phyloP scores from a whole-genome alignment of 2,797 vertebrate species.

The Coregonus ussuriensis region DNA sequence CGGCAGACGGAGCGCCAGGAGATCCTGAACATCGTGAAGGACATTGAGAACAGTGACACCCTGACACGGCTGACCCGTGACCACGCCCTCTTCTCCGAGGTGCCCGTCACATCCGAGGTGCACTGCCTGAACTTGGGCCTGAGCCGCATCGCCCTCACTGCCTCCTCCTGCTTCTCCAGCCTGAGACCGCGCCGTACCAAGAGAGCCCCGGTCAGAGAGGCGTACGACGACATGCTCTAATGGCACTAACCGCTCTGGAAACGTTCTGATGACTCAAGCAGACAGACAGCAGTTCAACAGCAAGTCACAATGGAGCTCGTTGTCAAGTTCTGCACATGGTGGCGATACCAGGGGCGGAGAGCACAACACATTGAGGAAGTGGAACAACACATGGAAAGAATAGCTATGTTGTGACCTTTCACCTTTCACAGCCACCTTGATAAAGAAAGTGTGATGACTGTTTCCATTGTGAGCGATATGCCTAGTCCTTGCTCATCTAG shows the following conservation, averaged over 20 bases:
- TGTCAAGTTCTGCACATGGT: neutral
- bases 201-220: constrained; percentile 50
- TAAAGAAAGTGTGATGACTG: neutral
- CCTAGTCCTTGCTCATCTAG: neutral
- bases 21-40: constrained; percentile 85
- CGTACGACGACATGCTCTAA: constrained; percentile 65
- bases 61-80: constrained; percentile 59
- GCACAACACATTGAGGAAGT: constrained; percentile 1
- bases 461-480: constrained; percentile 3
- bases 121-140: constrained; percentile 80
- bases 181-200: constrained; percentile 60
- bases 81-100: constrained; percentile 81
- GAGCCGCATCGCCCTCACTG: constrained; percentile 76
- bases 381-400: neutral
- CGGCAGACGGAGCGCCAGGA: constrained; percentile 79
- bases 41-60: constrained; percentile 75
- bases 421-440: neutral
- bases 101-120: constrained; percentile 81
- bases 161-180: constrained; percentile 68
- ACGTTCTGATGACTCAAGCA: neutral
- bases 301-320: constrained; percentile 5
- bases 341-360: neutral
- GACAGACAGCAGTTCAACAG: neutral
- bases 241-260: neutral
- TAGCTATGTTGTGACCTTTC: neutral